Conservation (phyloP, 2,888 invertebrate genomes). For the Netelia virgata region DNA sequence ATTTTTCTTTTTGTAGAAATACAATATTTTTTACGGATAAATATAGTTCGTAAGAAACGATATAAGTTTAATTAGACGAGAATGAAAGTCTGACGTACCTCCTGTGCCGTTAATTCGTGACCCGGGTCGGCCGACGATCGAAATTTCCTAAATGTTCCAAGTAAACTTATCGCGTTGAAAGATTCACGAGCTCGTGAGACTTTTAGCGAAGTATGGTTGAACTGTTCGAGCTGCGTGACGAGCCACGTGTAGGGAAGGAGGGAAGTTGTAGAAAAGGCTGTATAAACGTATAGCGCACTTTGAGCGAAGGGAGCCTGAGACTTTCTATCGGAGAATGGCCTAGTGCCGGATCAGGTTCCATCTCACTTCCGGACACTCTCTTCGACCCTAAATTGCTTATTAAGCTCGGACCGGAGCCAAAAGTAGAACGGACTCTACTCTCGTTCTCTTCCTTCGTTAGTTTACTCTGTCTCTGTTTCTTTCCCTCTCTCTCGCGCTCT, state of each 20-base stretch:
- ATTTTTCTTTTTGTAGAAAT: not conserved
- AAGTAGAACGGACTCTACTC: conserved; percentile 23
- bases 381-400: conserved; percentile 42
- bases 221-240: no score
- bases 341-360: not conserved
- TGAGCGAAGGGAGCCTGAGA: not conserved
- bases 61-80: not conserved
- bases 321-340: not conserved
- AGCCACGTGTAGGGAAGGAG: not conserved
- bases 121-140: no score
- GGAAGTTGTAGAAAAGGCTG: conserved; percentile 4
- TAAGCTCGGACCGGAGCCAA: conserved; percentile 20
- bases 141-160: no score
- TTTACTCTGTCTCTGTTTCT: no score
- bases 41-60: not conserved
- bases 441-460: not conserved
- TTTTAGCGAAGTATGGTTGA: no score
- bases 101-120: no score
- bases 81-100: no score
- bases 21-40: not conserved
- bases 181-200: no score
- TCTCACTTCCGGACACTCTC: conserved; percentile 19
- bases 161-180: no score
- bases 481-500: not conserved
- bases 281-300: not conserved